Evolutionary conservation across 2,888 invertebrate genomes (phyloP).

Genomic region (Microdon myrmicae): DNA sequence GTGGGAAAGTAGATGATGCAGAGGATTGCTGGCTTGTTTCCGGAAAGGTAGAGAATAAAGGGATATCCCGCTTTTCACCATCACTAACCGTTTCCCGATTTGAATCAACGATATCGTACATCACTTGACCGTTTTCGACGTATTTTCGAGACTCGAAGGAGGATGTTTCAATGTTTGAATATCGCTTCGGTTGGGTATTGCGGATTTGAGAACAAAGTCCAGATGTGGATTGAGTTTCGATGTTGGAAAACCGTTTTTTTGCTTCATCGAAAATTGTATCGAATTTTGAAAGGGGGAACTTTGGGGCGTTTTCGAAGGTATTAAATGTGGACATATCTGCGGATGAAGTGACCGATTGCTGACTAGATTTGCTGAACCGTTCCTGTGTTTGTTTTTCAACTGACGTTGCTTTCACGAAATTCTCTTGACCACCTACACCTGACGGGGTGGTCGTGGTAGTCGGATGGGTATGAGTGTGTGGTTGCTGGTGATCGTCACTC

Average conservation of each 20-base stretch:
- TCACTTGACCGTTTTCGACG: constrained; percentile 64
- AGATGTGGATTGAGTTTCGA: constrained; percentile 55
- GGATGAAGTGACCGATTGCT: constrained; percentile 19
- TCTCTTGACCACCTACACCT: constrained; percentile 27
- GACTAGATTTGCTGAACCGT: constrained; percentile 34
- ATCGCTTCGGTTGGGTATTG: constrained; percentile 60
- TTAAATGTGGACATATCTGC: constrained; percentile 27
- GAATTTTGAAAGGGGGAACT: constrained; percentile 57
- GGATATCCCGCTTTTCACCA: constrained; percentile 53
- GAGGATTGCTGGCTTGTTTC: neutral
- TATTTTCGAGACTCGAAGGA: constrained; percentile 61
- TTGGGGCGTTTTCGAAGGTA: constrained; percentile 17
- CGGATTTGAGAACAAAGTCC: constrained; percentile 53
- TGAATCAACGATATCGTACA: constrained; percentile 61
- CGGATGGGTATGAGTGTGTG: constrained; percentile 14
- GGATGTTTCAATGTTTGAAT: constrained; percentile 64
- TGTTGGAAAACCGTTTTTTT: constrained; percentile 64
- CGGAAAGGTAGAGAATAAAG: constrained; percentile 14
- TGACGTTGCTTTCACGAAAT: constrained; percentile 34
- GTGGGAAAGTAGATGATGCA: constrained; percentile 21
- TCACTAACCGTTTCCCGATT: constrained; percentile 56
- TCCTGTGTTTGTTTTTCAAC: constrained; percentile 44
- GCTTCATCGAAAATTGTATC: constrained; percentile 59
- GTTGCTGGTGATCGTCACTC: constrained; percentile 45
- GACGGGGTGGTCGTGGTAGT: constrained; percentile 34